Evolutionary conservation across 64 coral and sea anemone genomes (phyloP).

Genomic region (Montipora capricornis): DNA sequence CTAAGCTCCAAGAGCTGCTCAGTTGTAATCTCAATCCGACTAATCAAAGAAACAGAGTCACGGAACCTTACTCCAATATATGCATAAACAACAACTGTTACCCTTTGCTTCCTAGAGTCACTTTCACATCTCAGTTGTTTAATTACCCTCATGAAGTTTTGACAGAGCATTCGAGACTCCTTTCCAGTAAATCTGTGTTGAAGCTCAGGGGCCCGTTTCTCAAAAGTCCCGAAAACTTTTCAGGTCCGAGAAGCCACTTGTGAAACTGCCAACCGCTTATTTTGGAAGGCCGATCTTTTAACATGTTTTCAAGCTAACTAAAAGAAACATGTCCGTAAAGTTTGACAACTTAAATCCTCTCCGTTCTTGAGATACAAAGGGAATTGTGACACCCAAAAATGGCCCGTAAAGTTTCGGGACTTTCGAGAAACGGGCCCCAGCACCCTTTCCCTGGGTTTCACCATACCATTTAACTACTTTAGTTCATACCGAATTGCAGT

Average conservation of each 20-base stretch:
- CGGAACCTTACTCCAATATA: neutral
- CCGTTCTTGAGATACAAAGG: too few species aligned
- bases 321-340: too few species aligned
- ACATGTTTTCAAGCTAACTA: too few species aligned
- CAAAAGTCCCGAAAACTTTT: too few species aligned
- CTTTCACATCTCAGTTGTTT: slow-evolving; percentile 24
- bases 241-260: too few species aligned
- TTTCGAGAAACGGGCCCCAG: too few species aligned
- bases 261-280: too few species aligned
- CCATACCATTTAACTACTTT: slow-evolving; percentile 69
- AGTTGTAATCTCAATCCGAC: slow-evolving; percentile 12
- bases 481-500: slow-evolving; percentile 18
- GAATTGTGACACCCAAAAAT: too few species aligned
- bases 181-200: slow-evolving; percentile 80
- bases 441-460: slow-evolving; percentile 32
- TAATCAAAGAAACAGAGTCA: slow-evolving; percentile 31
- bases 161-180: slow-evolving; percentile 79
- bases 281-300: too few species aligned
- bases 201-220: slow-evolving; percentile 15
- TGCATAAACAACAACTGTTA: slow-evolving; percentile 15
- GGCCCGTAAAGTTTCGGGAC: too few species aligned
- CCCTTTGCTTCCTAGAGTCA: slow-evolving; percentile 34
- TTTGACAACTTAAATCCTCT: too few species aligned
- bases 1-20: neutral
- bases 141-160: slow-evolving; percentile 86